A percentile compares a stretch with the other conserved stretches of the same genome.
These are phyloP conservation scores for Synanthedon andrenaeformis DNA, from an alignment of 2,888 invertebrate species.

Conservation along the genomic window DNA sequence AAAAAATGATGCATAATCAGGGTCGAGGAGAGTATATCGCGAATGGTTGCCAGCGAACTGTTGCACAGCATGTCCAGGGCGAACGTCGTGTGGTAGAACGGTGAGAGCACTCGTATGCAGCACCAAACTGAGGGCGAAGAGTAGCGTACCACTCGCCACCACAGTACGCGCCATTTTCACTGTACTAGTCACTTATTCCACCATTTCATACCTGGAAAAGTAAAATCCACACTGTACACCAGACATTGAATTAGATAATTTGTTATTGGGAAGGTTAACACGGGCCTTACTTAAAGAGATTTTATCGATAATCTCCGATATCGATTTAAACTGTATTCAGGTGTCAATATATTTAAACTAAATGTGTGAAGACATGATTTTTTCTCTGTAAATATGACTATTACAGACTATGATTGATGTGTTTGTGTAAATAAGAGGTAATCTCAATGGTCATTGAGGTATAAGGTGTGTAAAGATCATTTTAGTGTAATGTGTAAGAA, in stretches of 20 bases:
- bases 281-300: background rate
- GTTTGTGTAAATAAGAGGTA: too few relatives aligned
- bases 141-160: conserved; percentile 52
- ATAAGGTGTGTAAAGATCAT: background rate
- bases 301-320: background rate
- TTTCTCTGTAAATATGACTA: too few relatives aligned
- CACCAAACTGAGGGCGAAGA: conserved; percentile 42
- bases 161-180: conserved; percentile 40
- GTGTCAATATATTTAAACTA: too few relatives aligned
- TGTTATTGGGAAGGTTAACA: background rate
- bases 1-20: conserved; percentile 86
- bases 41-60: conserved; percentile 75
- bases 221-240: conserved; percentile 7
- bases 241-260: conserved; percentile 1
- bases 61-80: conserved; percentile 89
- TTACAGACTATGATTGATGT: too few relatives aligned
- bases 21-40: conserved; percentile 75
- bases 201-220: conserved; percentile 53
- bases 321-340: too few relatives aligned
- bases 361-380: too few relatives aligned
- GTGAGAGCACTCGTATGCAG: conserved; percentile 54
- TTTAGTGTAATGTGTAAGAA: conserved; percentile 6
- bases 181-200: conserved; percentile 31
- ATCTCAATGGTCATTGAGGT: background rate
- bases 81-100: conserved; percentile 89